phyloP scores from a whole-genome alignment of 2,888 invertebrate genomes.

The Lymantria dispar region DNA sequence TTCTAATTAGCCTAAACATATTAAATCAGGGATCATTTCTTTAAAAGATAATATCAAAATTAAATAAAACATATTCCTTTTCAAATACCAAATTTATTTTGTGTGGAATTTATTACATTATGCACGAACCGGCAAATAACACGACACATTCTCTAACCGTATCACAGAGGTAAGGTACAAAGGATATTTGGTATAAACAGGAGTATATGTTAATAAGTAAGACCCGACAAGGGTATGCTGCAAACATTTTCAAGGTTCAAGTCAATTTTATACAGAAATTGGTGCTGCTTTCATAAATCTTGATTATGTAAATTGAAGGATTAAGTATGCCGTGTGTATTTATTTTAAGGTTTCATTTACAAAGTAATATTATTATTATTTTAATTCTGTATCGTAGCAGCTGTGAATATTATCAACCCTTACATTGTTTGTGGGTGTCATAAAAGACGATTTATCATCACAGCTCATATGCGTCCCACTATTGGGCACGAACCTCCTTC shows the following conservation, averaged over 20 bases:
- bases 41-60: too few relatives aligned
- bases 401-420: too few relatives aligned
- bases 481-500: too few relatives aligned
- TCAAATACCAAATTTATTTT: too few relatives aligned
- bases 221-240: not conserved
- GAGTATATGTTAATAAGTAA: conserved; percentile 9
- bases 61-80: too few relatives aligned
- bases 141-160: not conserved
- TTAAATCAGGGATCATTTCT: too few relatives aligned
- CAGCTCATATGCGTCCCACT: too few relatives aligned
- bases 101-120: not conserved
- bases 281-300: conserved; percentile 2
- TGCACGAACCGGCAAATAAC: not conserved
- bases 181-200: conserved; percentile 7
- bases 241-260: conserved; percentile 1
- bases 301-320: not conserved
- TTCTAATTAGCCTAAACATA: too few relatives aligned
- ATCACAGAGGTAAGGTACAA: not conserved
- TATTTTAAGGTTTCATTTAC: not conserved
- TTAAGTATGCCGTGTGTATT: not conserved
- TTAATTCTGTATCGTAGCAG: too few relatives aligned
- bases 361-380: too few relatives aligned
- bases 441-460: too few relatives aligned
- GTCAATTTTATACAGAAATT: not conserved
- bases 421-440: too few relatives aligned